These are phyloP conservation scores for Coregonus sp. DNA, from an alignment of 2,797 vertebrate species.

Conservation along the genomic window DNA sequence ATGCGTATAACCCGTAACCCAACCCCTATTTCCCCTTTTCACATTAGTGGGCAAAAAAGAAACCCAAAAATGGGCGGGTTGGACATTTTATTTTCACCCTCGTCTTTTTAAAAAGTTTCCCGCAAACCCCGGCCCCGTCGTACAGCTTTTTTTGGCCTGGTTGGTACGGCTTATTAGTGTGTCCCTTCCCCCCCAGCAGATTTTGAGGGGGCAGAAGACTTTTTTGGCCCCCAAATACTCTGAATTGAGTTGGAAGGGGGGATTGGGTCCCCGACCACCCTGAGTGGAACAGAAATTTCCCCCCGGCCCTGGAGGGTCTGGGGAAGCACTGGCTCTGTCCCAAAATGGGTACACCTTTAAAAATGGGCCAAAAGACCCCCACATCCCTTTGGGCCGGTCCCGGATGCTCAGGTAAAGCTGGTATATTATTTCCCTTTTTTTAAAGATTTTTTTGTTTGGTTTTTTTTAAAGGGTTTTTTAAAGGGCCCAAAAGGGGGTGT, in stretches of 20 bases:
- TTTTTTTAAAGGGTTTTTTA: too few species aligned
- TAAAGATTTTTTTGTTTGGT: too few species aligned
- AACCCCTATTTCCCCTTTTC: too few species aligned
- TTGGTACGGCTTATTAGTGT: too few species aligned
- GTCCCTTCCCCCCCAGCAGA: conserved; percentile 56
- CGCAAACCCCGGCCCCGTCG: too few species aligned
- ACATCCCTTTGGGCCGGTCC: conserved; percentile 74
- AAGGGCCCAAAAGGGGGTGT: too few species aligned
- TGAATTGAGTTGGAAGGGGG: conserved; percentile 69
- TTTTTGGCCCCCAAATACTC: conserved; percentile 68
- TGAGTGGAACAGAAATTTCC: conserved; percentile 70
- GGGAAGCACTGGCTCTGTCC: conserved; percentile 68
- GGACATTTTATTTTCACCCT: too few species aligned
- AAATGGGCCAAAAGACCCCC: conserved; percentile 64
- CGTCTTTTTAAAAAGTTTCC: too few species aligned
- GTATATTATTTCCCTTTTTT: not conserved
- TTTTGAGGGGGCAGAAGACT: conserved; percentile 58
- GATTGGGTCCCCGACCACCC: conserved; percentile 74
- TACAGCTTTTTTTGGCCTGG: too few species aligned
- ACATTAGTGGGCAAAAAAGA: too few species aligned
- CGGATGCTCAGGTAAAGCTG: conserved; percentile 78
- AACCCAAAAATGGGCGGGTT: too few species aligned
- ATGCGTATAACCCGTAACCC: too few species aligned
- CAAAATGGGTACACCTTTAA: conserved; percentile 73
- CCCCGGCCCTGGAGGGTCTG: conserved; percentile 69